These are phyloP conservation scores for Agrochola litura DNA, from an alignment of 2,888 invertebrate genomes.

Conservation along the genomic window DNA sequence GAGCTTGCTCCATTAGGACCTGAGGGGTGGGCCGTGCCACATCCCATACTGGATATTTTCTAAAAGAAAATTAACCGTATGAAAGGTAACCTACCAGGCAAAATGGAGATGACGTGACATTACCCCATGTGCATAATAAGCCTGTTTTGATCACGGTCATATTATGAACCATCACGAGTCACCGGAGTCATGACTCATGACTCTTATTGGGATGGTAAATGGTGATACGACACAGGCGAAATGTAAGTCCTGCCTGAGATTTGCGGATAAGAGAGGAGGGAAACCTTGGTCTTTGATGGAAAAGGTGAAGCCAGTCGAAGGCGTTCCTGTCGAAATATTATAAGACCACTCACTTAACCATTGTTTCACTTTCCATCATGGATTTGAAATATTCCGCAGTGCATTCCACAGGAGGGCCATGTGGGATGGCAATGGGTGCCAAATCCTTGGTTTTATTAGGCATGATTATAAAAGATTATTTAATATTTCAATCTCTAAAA, in stretches of 20 bases:
- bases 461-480: slow-evolving; percentile 71
- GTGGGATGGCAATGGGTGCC: slow-evolving; percentile 88
- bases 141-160: background rate
- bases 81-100: background rate
- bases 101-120: background rate
- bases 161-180: background rate
- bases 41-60: slow-evolving; percentile 92
- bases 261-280: background rate
- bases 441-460: slow-evolving; percentile 82
- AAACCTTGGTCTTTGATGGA: background rate
- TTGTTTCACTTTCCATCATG: slow-evolving; percentile 84
- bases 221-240: background rate
- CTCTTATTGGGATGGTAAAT: background rate
- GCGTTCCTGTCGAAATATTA: background rate
- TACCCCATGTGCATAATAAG: background rate
- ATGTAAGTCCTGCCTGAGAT: too few species aligned
- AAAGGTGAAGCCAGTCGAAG: background rate
- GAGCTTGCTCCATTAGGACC: slow-evolving; percentile 89
- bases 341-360: slow-evolving; percentile 85
- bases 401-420: slow-evolving; percentile 87
- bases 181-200: too few species aligned
- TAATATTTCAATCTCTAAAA: slow-evolving; percentile 37
- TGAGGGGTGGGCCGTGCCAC: slow-evolving; percentile 89
- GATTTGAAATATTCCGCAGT: slow-evolving; percentile 90
- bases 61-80: slow-evolving; percentile 64